Conservation (phyloP, 2,113 vertebrate species). For the Coptodon rendalli region DNA sequence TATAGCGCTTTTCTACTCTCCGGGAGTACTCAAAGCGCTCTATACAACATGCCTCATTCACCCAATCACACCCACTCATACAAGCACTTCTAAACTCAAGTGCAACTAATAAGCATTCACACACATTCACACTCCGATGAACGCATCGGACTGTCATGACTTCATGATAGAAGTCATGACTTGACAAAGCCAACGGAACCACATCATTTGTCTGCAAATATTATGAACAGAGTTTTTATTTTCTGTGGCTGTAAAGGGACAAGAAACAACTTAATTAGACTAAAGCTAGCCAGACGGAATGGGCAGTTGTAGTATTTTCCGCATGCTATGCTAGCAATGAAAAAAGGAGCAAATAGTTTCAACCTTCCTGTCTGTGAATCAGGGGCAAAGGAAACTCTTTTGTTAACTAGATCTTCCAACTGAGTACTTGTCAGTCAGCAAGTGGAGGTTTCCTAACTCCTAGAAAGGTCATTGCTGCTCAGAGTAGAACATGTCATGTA, state of each 20-base stretch:
- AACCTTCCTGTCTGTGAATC: neutral
- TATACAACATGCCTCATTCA: too few species aligned
- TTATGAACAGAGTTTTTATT: neutral
- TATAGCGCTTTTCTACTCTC: too few species aligned
- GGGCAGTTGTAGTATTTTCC: neutral
- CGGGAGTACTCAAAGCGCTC: too few species aligned
- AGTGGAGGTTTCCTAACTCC: neutral
- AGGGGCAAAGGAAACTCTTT: neutral
- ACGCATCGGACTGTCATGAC: too few species aligned
- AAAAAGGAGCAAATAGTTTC: neutral
- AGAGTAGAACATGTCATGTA: rapidly evolving
- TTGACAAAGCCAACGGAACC: rapidly evolving
- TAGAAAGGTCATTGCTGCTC: neutral
- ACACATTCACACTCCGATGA: too few species aligned
- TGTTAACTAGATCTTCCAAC: neutral
- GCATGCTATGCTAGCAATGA: neutral
- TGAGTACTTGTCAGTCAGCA: neutral
- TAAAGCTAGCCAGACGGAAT: neutral
- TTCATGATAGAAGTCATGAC: neutral
- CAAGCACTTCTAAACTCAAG: too few species aligned
- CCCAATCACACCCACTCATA: too few species aligned
- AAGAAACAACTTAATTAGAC: neutral
- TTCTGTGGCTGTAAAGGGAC: neutral
- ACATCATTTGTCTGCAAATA: neutral
- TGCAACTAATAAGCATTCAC: too few species aligned